Evolutionary conservation across 2,888 invertebrate genomes (phyloP), one percentile per base, ranked within the genome.

Genomic region (Plagodis dolabraria): DNA sequence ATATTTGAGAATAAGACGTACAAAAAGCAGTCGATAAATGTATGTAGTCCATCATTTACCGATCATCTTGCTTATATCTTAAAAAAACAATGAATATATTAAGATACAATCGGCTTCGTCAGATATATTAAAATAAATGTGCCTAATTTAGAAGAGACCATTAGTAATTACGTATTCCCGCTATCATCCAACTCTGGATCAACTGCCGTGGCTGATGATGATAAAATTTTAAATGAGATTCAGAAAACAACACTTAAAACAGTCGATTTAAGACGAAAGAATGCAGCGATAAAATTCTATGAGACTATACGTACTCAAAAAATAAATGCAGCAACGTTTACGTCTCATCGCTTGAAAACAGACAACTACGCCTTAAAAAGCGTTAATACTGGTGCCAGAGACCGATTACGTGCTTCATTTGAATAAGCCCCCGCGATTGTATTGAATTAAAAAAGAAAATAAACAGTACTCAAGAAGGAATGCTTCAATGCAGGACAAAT

Each of bases 381-480:
- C 74, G 70, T 79, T 78, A 81, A 82, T 77, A 68, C 74, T 68
- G 22, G 75, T 77, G 82, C 74, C 82, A 75, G 68, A 77, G 83
- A 77, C 82, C 82, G 85, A 85, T 86, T 83, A 80, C 74, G 67
- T 51, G 57, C 59, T 76, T 77, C 79, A 85, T 86, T 86, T 84
- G 78, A 83, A 85, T 86, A 86, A 85, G 74, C 79, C 79, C 73
- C 76, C 68, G 75, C 79, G 79, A 83, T 82, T 78, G 75, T 72
- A 73, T 69, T 71, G 71, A 75, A 76, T 75, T 73, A 76, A 77
- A 77, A 72, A 71, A 69, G 22, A 71, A 74, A 74, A 68, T 65
- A 71, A 76, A 65, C 66, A 65, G 48, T 53, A 6, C 44, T 47
- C 8, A 50, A 46, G 36, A 50, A 63, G 59, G 65, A 69, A 69